Conservation (phyloP, 2,113 vertebrate genomes). For the Dicerorhinus sumatrensis region DNA sequence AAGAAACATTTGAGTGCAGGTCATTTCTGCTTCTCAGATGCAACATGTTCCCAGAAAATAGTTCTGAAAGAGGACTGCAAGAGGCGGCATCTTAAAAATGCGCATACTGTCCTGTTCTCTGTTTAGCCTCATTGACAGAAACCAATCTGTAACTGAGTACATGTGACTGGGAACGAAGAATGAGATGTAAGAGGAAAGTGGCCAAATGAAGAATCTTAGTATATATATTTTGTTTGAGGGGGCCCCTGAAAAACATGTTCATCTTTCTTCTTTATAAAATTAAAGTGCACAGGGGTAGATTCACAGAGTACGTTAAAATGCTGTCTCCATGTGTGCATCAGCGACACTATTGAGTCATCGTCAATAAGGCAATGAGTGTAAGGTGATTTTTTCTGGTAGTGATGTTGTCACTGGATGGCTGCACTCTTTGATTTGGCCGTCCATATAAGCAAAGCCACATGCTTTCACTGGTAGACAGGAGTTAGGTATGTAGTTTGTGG, state of each 20-base stretch:
- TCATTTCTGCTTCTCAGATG: background rate
- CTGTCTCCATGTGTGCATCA: background rate
- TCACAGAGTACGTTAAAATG: background rate
- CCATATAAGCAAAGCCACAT: conserved; percentile 36
- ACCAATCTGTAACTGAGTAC: background rate
- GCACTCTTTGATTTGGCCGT: conserved; percentile 20
- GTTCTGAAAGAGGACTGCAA: background rate
- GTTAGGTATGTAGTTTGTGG: conserved; percentile 71
- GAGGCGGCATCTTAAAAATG: background rate
- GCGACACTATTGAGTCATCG: background rate
- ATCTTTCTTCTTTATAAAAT: background rate
- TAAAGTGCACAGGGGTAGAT: background rate
- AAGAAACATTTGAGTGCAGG: background rate
- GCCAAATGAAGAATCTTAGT: background rate
- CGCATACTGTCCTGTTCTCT: background rate
- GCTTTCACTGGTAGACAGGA: conserved; percentile 63
- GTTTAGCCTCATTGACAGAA: background rate
- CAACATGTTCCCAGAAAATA: background rate
- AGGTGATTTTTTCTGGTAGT: background rate
- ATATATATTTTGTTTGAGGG: background rate
- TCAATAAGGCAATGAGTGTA: background rate
- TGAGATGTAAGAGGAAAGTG: background rate
- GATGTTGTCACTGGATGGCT: conserved; percentile 19
- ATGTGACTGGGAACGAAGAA: background rate
- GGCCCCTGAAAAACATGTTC: background rate